Percentiles rank a stretch among this genome's conserved stretches.
phyloP scores from a whole-genome alignment of 2,888 invertebrate genomes.

The Synergus laeviventris region DNA sequence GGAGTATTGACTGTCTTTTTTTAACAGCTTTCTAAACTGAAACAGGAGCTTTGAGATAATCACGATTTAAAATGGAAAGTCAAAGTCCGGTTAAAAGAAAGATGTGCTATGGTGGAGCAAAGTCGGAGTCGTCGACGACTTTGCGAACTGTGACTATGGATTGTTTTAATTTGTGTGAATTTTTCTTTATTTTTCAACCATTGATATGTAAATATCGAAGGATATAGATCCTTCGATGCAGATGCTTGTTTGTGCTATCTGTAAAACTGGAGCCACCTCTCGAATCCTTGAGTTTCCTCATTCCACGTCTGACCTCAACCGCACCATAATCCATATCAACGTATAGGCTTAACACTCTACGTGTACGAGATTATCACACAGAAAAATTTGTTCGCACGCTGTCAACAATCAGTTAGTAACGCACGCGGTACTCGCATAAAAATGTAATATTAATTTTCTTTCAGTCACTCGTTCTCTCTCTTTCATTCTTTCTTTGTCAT shows the following conservation, averaged over 20 bases:
- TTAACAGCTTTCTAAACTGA: not conserved
- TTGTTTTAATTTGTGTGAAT: not conserved
- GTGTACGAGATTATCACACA: constrained; percentile 75
- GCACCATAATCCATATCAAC: constrained; percentile 64
- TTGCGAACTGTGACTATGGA: not conserved
- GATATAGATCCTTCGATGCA: constrained; percentile 28
- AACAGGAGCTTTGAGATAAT: not conserved
- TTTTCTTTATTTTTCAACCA: not conserved
- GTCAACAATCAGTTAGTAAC: constrained; percentile 73
- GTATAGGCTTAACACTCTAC: constrained; percentile 71
- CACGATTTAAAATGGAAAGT: constrained; percentile 3
- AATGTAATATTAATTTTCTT: constrained; percentile 63
- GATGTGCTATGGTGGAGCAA: constrained; percentile 47
- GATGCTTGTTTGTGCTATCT: constrained; percentile 4
- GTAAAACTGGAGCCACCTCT: constrained; percentile 48
- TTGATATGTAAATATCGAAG: constrained; percentile 36
- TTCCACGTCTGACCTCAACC: constrained; percentile 63
- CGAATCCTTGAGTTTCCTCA: constrained; percentile 56
- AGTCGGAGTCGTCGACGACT: constrained; percentile 62
- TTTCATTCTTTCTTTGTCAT: constrained; percentile 53
- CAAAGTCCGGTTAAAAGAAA: constrained; percentile 42
- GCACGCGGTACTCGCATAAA: constrained; percentile 64
- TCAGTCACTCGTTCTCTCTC: constrained; percentile 50
- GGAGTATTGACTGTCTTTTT: constrained; percentile 65
- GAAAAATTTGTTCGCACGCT: constrained; percentile 72